Evolutionary conservation across 2,888 invertebrate genomes (phyloP).

Genomic region (Ischnus inquisitorius): DNA sequence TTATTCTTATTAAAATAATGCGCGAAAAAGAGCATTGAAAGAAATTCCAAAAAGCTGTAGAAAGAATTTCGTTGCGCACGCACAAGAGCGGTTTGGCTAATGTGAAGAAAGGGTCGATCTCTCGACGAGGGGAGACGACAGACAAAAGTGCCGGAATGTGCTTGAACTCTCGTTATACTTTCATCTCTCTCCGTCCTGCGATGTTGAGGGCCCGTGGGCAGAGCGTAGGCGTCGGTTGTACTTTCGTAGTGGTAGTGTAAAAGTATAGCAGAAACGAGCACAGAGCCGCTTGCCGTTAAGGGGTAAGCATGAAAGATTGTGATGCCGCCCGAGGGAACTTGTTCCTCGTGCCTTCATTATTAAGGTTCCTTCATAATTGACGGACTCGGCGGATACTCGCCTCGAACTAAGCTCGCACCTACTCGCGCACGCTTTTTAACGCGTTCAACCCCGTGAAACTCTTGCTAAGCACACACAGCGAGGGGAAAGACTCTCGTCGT

Average conservation of each 20-base stretch:
- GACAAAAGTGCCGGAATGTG: neutral
- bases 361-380: conserved; percentile 83
- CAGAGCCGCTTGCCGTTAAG: conserved; percentile 77
- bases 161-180: neutral
- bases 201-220: neutral
- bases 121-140: neutral
- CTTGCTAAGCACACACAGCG: conserved; percentile 19
- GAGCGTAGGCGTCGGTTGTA: neutral
- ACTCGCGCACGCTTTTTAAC: conserved; percentile 56
- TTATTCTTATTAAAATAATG: neutral
- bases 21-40: too few species aligned
- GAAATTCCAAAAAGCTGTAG: too few species aligned
- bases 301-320: conserved; percentile 83
- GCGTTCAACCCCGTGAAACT: conserved; percentile 40
- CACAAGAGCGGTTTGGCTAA: neutral
- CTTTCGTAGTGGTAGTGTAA: neutral
- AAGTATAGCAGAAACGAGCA: conserved; percentile 14
- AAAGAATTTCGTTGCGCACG: too few species aligned
- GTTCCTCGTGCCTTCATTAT: conserved; percentile 76
- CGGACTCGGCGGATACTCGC: conserved; percentile 76
- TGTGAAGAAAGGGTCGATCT: neutral
- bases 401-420: conserved; percentile 46
- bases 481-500: conserved; percentile 28
- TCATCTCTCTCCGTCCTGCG: neutral
- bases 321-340: conserved; percentile 83